These are phyloP conservation scores for Peromyscus attwateri DNA, from an alignment of 2,797 vertebrate species.

Conservation along the genomic window DNA sequence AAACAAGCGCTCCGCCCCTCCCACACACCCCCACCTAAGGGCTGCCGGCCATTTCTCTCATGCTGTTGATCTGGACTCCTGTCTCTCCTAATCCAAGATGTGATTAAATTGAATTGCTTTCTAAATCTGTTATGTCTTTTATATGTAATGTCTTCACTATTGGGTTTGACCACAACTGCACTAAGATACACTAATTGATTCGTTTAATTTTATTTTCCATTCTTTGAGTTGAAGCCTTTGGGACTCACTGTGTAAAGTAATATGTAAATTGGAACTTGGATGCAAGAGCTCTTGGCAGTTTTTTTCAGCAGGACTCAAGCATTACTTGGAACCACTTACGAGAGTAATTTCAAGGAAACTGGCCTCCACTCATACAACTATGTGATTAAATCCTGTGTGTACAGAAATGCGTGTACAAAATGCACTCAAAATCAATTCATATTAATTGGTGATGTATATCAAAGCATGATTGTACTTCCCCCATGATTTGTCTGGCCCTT, in stretches of 20 bases:
- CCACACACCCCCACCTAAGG: neutral
- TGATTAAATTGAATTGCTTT: conserved; percentile 81
- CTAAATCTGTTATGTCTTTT: conserved; percentile 82
- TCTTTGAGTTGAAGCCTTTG: conserved; percentile 81
- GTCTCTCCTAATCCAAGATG: conserved; percentile 71
- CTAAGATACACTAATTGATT: conserved; percentile 83
- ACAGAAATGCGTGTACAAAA: conserved; percentile 16
- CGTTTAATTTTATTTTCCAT: conserved; percentile 83
- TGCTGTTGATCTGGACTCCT: conserved; percentile 58
- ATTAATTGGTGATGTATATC: conserved; percentile 47
- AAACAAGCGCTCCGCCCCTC: neutral
- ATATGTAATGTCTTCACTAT: conserved; percentile 77
- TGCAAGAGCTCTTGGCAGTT: conserved; percentile 77
- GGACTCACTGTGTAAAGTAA: conserved; percentile 79
- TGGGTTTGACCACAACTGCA: conserved; percentile 80
- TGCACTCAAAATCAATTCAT: conserved; percentile 54
- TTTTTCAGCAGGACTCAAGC: conserved; percentile 71
- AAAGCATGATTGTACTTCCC: conserved; percentile 46
- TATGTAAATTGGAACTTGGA: conserved; percentile 81
- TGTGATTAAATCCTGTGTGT: conserved; percentile 71
- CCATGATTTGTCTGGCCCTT: conserved; percentile 16
- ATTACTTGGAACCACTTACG: conserved; percentile 77
- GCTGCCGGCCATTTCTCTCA: conserved; percentile 8
- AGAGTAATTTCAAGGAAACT: conserved; percentile 77
- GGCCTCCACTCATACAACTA: conserved; percentile 67